Base-by-base conservation (phyloP, 2,113 vertebrate genomes). In the Glaucomys volans region DNA sequence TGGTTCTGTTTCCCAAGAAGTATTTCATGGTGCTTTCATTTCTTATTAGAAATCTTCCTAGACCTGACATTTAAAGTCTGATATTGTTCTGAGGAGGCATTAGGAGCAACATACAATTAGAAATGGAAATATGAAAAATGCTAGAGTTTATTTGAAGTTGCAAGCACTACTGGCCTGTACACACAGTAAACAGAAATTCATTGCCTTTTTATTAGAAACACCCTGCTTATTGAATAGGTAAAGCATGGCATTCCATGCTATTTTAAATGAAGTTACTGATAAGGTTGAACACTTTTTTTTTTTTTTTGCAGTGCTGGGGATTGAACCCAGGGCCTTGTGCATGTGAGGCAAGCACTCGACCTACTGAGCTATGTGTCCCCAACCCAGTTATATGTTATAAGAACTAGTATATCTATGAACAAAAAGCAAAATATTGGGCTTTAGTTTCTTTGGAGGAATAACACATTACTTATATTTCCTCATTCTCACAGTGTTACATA, bases 51-150 rank as follows among this genome's bases (percentile, higher is more conserved):
- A 32, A 87, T 88, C 47, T 74, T 79, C 59, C 12, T 40, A 71
- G n/a, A 44, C 3, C 14, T 96, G 69, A 87, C 59, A 10, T 83
- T 54, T 44, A 76, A 94, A 76, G 28, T 67, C 87, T 95, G 26
- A 80, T 81, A 14, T 74, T 74, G 9, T 59, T 81, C 52, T 14
- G 22, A 76, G 50, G 84, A 67, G 84, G 72, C 90, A 20, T 76
- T 59, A 83, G 42, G 42, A 59, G 5, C 18, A 80, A 40, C 18
- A 44, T 79, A 17, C 37, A 52, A 59, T 83, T 50, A 67, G 59
- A 89, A 76, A 83, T 50, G 8, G 87, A 85, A 80, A n/a, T 66
- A 85, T 80, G 22, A 82, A 72, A 95, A 84, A 54, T 88, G 17
- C 42, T 84, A 42, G 28, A 76, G 77, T 89, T 91, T 50, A 24